Base-by-base conservation (phyloP, 2,797 vertebrate species). In the Halcyon badia region DNA sequence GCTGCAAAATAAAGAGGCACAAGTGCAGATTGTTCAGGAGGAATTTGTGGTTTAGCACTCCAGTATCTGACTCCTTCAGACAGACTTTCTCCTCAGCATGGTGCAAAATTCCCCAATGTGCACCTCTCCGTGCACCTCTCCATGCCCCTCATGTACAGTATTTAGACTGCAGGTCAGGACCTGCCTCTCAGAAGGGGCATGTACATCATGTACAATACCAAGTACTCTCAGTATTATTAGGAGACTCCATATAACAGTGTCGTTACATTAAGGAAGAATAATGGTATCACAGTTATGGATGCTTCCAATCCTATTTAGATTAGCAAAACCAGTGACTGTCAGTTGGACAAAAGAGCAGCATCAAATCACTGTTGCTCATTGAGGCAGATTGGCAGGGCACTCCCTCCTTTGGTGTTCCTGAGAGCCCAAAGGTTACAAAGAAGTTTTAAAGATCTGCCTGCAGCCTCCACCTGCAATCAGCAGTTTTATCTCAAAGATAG, bases 371-470 rank as follows among this genome's bases (percentile, higher is more conserved):
- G 30, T 10, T 75, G 26, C 35, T 57, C 37, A n/a, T 9, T 35
- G 78, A 73, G 33, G n/a, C 28, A 57, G 60, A 81, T 25, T 64
- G 37, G 17, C 33, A 77, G 49, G 15, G 19, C 35, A 79, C 25
- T 14, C n/a, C 19, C 17, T 56, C 4, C 56, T 73, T 77, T 19
- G 61, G 44, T 77, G 64, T 30, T 66, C 48, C 10, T 0, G 2
- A 57, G 25, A 76, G 46, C 80, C 51, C 49, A 60, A 56, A 73
- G 56, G 35, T 46, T 81, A 72, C 11, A 10, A 8, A 79, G 39
- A 82, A 64, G 17, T 83, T 94, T 85, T 61, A 83, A 87, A 96
- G 81, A 54, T 39, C 68, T 82, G 54, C 41, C 83, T 85, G 83
- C 75, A 92, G 75, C 78, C 61, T 87, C 64, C 11, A 42, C 49